Evolutionary conservation across 2,113 vertebrate genomes (phyloP), one percentile per base, ranked within the genome.

Genomic region (Geothlypis trichas): DNA sequence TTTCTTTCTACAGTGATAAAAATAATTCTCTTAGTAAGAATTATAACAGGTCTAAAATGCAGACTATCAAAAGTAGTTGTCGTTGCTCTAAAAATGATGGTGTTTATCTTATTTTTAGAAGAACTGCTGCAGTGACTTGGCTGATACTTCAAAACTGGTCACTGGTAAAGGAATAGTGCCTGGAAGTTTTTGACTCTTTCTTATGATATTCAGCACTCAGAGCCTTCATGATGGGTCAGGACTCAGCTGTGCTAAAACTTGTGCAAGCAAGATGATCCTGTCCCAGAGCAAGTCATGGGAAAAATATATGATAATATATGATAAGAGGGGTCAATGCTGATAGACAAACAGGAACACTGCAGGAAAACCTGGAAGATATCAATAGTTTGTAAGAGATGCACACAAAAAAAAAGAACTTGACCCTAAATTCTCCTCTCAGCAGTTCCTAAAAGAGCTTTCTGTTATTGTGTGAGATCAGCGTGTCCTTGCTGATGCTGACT

Each of bases 391-490:
- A 57, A 66, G 19, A 52, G 28, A n/a, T 65, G 41, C 7, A 57
- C 23, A 78, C 41, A 15, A 47, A 41, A 39, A 39, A 67, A 28
- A 15, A 41, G 9, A 84, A 47, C 13, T 73, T 33, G 5, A 42
- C 33, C 24, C 19, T 80, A 65, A 89, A 77, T 69, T 69, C 8
- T 87, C 9, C 15, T 68, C n/a, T 84, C 15, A 52, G 3, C 7
- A 62, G 7, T 73, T 61, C 6, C 51, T 44, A 14, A 69, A 87
- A 74, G 30, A 73, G 41, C 7, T 27, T 77, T n/a, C 54, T 21
- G 9, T 28, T 35, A 49, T 6, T 57, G 8, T 28, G 15, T 0
- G 0, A 77, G 11, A 74, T 66, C 7, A 10, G 12, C 42, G 26
- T n/a, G 46, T 91, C n/a, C 26, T 61, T 73, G 58, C 13, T 75